Conservation (phyloP, 2,113 vertebrate species). For the Saguinus imperator region DNA sequence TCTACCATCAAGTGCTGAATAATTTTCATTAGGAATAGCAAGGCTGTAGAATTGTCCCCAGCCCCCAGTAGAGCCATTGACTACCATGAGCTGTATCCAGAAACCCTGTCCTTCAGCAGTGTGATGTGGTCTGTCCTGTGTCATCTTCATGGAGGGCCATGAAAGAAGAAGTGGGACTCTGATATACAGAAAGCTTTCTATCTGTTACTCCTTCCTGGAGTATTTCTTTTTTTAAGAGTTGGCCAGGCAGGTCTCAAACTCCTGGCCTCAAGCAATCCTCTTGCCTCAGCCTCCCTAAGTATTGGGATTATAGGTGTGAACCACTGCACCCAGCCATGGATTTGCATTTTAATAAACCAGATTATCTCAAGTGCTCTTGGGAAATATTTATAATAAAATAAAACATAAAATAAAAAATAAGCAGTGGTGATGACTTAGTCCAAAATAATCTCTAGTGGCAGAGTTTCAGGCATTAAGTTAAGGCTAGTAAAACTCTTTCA, state of each 20-base stretch:
- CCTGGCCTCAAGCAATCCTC: too few relatives aligned
- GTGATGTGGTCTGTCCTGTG: background rate
- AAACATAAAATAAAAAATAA: background rate
- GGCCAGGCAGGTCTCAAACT: too few relatives aligned
- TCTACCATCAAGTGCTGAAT: background rate
- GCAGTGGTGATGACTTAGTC: background rate
- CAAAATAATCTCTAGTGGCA: slow-evolving; percentile 5
- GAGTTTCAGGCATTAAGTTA: background rate
- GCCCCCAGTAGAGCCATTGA: background rate
- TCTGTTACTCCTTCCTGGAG: background rate
- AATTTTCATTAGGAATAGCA: background rate
- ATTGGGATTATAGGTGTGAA: too few relatives aligned
- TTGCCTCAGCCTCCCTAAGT: too few relatives aligned
- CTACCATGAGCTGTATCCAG: background rate
- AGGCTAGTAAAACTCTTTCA: background rate
- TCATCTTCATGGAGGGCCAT: background rate
- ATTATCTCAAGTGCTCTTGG: slow-evolving; percentile 10
- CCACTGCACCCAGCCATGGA: background rate
- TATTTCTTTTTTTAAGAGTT: too few relatives aligned
- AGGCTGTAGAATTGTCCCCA: background rate
- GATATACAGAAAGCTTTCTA: background rate
- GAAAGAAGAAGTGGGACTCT: background rate
- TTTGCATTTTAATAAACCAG: background rate
- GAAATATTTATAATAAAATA: slow-evolving; percentile 30
- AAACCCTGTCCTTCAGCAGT: background rate